A percentile compares a stretch with the other conserved stretches of the same genome.
phyloP scores from a whole-genome alignment of 2,797 vertebrate genomes.

The Pagetopsis macropterus region DNA sequence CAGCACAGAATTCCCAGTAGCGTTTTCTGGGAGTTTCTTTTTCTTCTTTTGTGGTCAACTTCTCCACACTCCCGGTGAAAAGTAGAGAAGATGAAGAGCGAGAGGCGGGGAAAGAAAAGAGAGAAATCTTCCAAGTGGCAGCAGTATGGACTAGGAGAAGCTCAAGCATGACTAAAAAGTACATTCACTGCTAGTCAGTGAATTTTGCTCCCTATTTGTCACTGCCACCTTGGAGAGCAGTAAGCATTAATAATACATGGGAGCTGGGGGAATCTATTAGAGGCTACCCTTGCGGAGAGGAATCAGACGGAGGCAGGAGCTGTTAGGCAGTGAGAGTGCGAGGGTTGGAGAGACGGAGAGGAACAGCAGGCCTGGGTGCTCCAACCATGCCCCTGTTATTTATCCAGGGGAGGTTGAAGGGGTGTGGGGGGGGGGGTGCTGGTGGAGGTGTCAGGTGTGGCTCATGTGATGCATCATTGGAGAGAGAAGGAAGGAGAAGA shows the following conservation, averaged over 20 bases:
- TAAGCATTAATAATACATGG: conserved; percentile 99
- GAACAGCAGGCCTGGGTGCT: conserved; percentile 57
- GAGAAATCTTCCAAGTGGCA: conserved; percentile 87
- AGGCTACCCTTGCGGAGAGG: conserved; percentile 92
- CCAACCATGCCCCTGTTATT: conserved; percentile 72
- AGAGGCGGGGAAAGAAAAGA: conserved; percentile 54
- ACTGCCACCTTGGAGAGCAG: conserved; percentile 96
- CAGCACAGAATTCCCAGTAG: neutral
- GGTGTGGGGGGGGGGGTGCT: conserved; percentile 12
- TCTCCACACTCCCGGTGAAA: conserved; percentile 65
- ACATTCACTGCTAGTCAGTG: conserved; percentile 97
- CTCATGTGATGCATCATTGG: conserved; percentile 82
- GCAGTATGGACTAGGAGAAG: conserved; percentile 91
- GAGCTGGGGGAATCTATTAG: conserved; percentile 95
- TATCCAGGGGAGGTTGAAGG: conserved; percentile 82
- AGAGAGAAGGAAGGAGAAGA: conserved; percentile 44
- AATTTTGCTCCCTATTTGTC: conserved; percentile 98
- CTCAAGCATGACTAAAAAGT: conserved; percentile 99
- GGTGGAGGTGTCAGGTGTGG: conserved; percentile 81
- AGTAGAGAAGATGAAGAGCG: conserved; percentile 47
- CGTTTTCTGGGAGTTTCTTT: conserved; percentile 8
- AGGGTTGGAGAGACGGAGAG: conserved; percentile 43
- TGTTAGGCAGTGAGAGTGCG: conserved; percentile 61
- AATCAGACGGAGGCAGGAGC: conserved; percentile 89
- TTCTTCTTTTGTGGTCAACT: conserved; percentile 58